Percentiles rank a stretch among this genome's conserved stretches.
These are phyloP conservation scores for Myoxocephalus aenaeus DNA, from an alignment of 2,797 vertebrate species.

Conservation along the genomic window DNA sequence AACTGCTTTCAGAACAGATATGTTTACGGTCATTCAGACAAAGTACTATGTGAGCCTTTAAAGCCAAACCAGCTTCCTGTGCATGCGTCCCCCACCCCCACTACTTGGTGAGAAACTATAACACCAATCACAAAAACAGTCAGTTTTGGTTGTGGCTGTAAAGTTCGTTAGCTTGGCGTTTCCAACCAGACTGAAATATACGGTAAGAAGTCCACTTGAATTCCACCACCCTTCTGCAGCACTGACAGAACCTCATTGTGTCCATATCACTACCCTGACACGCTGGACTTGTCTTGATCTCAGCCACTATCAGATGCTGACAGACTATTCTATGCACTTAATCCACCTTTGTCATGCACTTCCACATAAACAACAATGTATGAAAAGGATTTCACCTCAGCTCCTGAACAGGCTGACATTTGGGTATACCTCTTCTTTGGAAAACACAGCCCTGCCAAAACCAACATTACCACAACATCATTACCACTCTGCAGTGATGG, in stretches of 20 bases:
- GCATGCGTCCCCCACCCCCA: constrained; percentile 32
- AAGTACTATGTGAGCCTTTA: constrained; percentile 49
- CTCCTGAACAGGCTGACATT: neutral
- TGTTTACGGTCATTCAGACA: constrained; percentile 54
- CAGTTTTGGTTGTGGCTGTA: constrained; percentile 53
- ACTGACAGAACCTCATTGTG: constrained; percentile 35
- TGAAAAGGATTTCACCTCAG: constrained; percentile 4
- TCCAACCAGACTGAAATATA: constrained; percentile 26
- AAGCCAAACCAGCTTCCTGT: constrained; percentile 62
- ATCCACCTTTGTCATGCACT: constrained; percentile 35
- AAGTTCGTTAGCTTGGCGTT: constrained; percentile 23
- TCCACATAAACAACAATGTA: constrained; percentile 9
- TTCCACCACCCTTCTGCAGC: constrained; percentile 8
- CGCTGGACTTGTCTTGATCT: constrained; percentile 43
- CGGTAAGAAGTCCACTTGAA: neutral
- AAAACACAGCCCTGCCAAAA: neutral
- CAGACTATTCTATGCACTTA: constrained; percentile 18
- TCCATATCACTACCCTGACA: constrained; percentile 19
- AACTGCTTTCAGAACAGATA: constrained; percentile 17
- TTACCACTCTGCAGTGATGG: neutral
- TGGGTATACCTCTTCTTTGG: neutral
- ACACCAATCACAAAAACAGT: constrained; percentile 58
- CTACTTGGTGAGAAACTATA: constrained; percentile 49
- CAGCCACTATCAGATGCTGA: constrained; percentile 11
- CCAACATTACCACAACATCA: neutral